Evolutionary conservation across 2,797 vertebrate species (phyloP).

Genomic region (Petrocephalus sullivani): DNA sequence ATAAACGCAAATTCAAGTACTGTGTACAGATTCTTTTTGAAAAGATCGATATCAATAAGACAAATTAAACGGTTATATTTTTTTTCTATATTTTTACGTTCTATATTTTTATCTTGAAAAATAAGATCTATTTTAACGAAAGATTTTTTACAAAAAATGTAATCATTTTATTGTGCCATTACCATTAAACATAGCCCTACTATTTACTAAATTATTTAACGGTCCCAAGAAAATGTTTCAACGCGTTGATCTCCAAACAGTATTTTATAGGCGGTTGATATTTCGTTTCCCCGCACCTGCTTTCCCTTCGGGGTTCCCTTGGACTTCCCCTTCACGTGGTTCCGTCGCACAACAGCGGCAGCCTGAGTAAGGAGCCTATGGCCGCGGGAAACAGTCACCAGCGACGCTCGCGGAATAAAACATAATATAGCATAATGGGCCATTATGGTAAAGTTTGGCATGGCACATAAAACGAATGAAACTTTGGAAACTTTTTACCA

Average conservation of each 20-base stretch:
- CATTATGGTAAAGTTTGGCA: neutral
- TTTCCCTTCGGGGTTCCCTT: neutral
- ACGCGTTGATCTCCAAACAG: neutral
- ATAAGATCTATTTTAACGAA: neutral
- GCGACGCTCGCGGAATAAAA: neutral
- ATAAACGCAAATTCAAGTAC: neutral
- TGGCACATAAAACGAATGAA: neutral
- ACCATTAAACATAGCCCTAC: neutral
- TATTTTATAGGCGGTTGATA: neutral
- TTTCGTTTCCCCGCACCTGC: neutral
- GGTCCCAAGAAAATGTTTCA: neutral
- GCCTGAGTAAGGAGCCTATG: neutral
- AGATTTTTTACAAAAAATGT: neutral
- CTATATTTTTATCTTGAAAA: neutral
- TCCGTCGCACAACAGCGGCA: neutral
- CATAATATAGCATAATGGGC: neutral
- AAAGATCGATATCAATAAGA: slow-evolving; percentile 2
- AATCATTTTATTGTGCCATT: neutral
- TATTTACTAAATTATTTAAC: neutral
- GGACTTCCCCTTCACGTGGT: neutral
- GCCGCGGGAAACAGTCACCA: neutral
- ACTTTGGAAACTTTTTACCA: neutral
- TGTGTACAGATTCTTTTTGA: neutral
- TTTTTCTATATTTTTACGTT: neutral
- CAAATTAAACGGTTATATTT: neutral